phyloP scores from a whole-genome alignment of 2,888 invertebrate species.

The Drosophila affinis region DNA sequence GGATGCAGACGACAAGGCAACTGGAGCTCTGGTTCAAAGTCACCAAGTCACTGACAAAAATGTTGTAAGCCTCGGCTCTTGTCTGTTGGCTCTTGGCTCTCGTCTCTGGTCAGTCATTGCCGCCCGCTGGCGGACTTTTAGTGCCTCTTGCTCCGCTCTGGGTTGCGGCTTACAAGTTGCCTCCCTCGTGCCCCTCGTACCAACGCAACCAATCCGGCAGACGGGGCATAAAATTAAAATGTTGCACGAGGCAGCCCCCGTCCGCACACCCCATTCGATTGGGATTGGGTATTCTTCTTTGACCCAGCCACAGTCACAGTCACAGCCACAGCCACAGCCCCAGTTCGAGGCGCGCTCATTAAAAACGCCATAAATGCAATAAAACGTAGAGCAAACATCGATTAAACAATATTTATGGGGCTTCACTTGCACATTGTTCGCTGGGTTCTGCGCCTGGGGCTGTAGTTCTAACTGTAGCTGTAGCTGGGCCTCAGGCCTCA shows the following conservation, averaged over 20 bases:
- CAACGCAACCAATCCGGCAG: conserved; percentile 23
- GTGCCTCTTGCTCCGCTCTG: conserved; percentile 14
- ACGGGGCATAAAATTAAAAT: conserved; percentile 80
- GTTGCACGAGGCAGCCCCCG: conserved; percentile 66
- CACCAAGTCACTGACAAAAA: conserved; percentile 77
- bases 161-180: conserved; percentile 44
- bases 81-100: conserved; percentile 16
- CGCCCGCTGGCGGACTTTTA: conserved; percentile 49
- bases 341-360: conserved; percentile 79
- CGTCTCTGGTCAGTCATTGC: conserved; percentile 18
- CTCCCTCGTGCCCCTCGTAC: neutral
- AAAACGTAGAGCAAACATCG: conserved; percentile 84
- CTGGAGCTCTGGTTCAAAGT: conserved; percentile 75
- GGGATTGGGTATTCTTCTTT: neutral
- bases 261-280: neutral
- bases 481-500: conserved; percentile 4
- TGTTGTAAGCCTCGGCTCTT: conserved; percentile 67
- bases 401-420: conserved; percentile 84
- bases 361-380: conserved; percentile 84
- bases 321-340: neutral
- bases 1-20: conserved; percentile 5
- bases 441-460: conserved; percentile 65
- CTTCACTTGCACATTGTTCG: conserved; percentile 81
- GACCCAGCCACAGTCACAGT: conserved; percentile 7
- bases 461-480: conserved; percentile 22